These are phyloP conservation scores for Hypomesus transpacificus DNA, from an alignment of 2,113 vertebrate genomes.

Conservation along the genomic window DNA sequence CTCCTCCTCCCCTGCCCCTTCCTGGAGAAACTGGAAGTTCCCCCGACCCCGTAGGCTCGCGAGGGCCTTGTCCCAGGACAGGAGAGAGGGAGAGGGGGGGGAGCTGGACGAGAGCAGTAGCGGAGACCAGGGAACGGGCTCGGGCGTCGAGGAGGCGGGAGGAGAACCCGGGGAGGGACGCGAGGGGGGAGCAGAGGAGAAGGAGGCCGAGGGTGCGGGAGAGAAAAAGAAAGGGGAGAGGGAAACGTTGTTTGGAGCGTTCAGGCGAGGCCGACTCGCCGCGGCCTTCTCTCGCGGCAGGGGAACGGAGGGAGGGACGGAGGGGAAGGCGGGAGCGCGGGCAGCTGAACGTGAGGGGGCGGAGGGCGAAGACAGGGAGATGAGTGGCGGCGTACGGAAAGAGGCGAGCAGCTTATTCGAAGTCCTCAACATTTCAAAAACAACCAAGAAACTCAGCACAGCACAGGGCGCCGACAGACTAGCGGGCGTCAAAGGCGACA, in stretches of 20 bases:
- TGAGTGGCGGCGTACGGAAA: conserved; percentile 6
- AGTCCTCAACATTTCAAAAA: conserved; percentile 35
- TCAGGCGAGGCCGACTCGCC: conserved; percentile 12
- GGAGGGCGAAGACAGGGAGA: not conserved
- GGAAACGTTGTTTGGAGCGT: conserved; percentile 12
- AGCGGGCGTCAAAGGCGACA: conserved; percentile 22
- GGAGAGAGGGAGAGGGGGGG: conserved; percentile 52
- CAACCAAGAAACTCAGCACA: conserved; percentile 40
- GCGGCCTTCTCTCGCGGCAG: conserved; percentile 30
- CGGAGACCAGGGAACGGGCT: not conserved
- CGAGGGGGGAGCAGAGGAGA: too few relatives aligned
- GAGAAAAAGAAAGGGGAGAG: conserved; percentile 1
- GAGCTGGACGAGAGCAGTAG: not conserved
- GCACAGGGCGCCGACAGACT: not conserved
- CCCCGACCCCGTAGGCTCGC: conserved; percentile 54
- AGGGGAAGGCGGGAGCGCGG: not conserved
- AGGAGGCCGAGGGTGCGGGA: not conserved
- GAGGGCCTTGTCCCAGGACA: conserved; percentile 43
- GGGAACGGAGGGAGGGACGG: not conserved
- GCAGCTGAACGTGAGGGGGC: not conserved
- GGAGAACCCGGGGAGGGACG: not conserved
- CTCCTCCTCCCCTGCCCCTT: conserved; percentile 18
- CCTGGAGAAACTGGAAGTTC: conserved; percentile 62
- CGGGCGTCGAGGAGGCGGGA: not conserved
- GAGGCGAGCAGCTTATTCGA: conserved; percentile 43